These are phyloP conservation scores for Nomada ferruginata DNA, from an alignment of 2,888 invertebrate genomes.

Conservation along the genomic window DNA sequence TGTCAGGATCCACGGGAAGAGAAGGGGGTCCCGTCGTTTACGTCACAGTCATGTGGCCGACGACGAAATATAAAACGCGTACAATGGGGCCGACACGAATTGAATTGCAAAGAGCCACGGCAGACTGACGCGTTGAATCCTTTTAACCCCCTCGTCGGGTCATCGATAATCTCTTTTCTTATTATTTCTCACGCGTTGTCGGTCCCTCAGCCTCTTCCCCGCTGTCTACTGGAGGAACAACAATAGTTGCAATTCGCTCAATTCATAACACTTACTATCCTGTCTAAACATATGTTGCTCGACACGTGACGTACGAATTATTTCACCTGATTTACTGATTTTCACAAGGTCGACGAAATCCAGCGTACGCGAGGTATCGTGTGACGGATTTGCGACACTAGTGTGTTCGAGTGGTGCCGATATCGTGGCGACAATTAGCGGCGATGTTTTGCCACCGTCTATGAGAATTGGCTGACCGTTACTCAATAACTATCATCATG, in stretches of 20 bases:
- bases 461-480: constrained; percentile 3
- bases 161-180: constrained; percentile 56
- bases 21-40: constrained; percentile 13
- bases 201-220: constrained; percentile 5
- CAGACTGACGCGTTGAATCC: constrained; percentile 64
- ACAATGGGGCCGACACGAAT: constrained; percentile 52
- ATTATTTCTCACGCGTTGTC: constrained; percentile 36
- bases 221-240: neutral
- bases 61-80: constrained; percentile 61
- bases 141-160: constrained; percentile 66
- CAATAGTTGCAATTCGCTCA: constrained; percentile 3
- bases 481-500: constrained; percentile 2
- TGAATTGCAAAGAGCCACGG: constrained; percentile 66
- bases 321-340: too few species aligned
- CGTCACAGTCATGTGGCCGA: constrained; percentile 32
- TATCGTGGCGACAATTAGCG: neutral
- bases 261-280: neutral
- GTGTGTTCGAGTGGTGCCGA: neutral
- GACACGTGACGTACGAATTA: too few species aligned
- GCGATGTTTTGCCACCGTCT: constrained; percentile 4
- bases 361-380: neutral
- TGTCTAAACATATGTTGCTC: neutral
- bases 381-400: neutral
- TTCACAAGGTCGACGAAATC: neutral
- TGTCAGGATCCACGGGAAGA: constrained; percentile 13